Conservation (phyloP, 1,140 invertebrate genomes). For the Halyomorpha halys region DNA sequence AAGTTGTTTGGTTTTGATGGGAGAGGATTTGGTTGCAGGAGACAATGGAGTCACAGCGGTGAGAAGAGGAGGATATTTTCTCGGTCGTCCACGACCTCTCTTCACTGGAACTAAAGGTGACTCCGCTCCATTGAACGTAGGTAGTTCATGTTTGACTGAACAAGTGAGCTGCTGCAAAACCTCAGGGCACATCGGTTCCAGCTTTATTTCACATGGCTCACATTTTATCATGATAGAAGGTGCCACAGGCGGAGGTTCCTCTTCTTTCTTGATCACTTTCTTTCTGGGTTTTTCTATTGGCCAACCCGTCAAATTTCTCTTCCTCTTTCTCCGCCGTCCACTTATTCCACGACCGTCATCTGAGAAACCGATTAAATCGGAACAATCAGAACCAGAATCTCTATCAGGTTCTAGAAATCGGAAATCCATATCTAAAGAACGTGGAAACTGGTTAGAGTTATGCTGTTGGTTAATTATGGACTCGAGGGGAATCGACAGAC, state of each 20-base stretch:
- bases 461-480: neutral
- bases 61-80: neutral
- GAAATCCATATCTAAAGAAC: neutral
- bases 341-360: constrained; percentile 21
- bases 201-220: constrained; percentile 8
- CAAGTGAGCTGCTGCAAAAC: neutral
- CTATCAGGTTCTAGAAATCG: neutral
- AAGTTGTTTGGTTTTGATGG: neutral
- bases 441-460: neutral
- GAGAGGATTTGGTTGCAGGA: neutral
- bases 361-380: constrained; percentile 24
- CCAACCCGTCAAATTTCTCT: constrained; percentile 27
- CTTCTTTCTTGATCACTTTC: neutral
- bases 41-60: neutral
- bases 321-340: constrained; percentile 17
- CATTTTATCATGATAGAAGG: neutral
- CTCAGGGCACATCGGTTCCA: neutral
- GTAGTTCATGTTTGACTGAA: neutral
- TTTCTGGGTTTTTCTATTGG: constrained; percentile 22
- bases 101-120: neutral
- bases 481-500: neutral
- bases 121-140: neutral
- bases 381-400: constrained; percentile 25
- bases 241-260: neutral
- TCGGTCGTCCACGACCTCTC: neutral